These are phyloP conservation scores for Melanotaenia nigrans DNA, from an alignment of 2,797 vertebrate species.

Conservation along the genomic window DNA sequence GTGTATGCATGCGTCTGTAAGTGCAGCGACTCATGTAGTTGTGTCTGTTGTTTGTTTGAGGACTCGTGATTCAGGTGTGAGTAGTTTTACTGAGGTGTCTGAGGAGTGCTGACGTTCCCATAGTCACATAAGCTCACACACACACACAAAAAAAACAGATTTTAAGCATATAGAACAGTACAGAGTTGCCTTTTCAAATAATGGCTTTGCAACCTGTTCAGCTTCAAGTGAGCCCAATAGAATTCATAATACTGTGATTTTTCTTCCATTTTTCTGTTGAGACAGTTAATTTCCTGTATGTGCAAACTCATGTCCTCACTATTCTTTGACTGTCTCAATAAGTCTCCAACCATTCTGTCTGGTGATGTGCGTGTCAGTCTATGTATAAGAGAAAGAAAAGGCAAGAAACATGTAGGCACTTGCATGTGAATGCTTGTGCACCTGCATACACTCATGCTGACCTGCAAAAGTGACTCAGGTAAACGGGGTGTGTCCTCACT, in stretches of 20 bases:
- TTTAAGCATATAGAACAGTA: not conserved
- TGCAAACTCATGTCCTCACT: not conserved
- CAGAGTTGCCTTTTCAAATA: not conserved
- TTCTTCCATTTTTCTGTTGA: constrained; percentile 1
- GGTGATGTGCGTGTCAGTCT: not conserved
- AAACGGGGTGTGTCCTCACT: constrained; percentile 74
- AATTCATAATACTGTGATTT: constrained; percentile 2
- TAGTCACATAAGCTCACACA: constrained; percentile 30
- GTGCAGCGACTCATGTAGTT: constrained; percentile 56
- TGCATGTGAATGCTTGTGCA: constrained; percentile 60
- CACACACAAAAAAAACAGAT: not conserved
- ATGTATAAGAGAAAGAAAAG: not conserved
- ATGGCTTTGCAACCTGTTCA: not conserved
- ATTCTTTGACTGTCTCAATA: constrained; percentile 9
- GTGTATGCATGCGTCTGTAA: constrained; percentile 6
- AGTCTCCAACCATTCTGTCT: constrained; percentile 22
- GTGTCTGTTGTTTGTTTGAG: constrained; percentile 68
- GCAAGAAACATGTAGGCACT: constrained; percentile 38
- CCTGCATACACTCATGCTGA: constrained; percentile 53
- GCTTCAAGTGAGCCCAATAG: constrained; percentile 13
- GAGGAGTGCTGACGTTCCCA: constrained; percentile 56
- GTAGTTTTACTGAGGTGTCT: constrained; percentile 76
- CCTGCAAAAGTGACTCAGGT: constrained; percentile 83
- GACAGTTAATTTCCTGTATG: constrained; percentile 25
- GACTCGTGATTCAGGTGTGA: constrained; percentile 85